Percentiles rank a stretch among this genome's conserved stretches.
Conservation (phyloP, 2,113 vertebrate species). For the Diphyllodes magnificus region DNA sequence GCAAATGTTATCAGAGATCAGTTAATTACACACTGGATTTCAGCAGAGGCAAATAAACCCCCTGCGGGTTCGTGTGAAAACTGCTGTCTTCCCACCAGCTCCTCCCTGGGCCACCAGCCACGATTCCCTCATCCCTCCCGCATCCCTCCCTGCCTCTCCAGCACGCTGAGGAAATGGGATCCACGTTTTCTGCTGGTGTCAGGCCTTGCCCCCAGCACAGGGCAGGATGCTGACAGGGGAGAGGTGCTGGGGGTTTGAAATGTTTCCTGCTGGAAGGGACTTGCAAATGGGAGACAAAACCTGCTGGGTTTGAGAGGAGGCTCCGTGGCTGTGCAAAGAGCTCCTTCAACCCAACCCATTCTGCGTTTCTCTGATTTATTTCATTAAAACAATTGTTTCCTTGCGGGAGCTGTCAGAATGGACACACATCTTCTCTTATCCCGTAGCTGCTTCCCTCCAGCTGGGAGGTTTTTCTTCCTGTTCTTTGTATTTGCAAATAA, state of each 20-base stretch:
- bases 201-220: background rate
- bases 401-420: background rate
- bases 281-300: background rate
- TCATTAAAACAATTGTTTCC: background rate
- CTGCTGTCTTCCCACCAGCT: background rate
- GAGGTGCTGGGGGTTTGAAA: background rate
- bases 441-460: background rate
- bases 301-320: background rate
- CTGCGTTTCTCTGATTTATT: background rate
- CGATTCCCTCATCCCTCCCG: background rate
- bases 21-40: slow-evolving; percentile 61
- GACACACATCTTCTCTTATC: background rate
- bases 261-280: background rate
- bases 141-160: background rate
- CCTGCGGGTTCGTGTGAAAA: background rate
- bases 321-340: background rate
- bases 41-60: slow-evolving; percentile 33
- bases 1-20: slow-evolving; percentile 64
- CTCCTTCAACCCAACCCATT: background rate
- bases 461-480: background rate
- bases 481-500: background rate
- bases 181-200: background rate
- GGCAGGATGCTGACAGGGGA: background rate
- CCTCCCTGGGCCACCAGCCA: background rate
- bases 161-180: accelerated